A percentile compares a stretch with the other conserved stretches of the same genome.
Conservation (phyloP, 2,113 vertebrate species). For the Takifugu bimaculatus region DNA sequence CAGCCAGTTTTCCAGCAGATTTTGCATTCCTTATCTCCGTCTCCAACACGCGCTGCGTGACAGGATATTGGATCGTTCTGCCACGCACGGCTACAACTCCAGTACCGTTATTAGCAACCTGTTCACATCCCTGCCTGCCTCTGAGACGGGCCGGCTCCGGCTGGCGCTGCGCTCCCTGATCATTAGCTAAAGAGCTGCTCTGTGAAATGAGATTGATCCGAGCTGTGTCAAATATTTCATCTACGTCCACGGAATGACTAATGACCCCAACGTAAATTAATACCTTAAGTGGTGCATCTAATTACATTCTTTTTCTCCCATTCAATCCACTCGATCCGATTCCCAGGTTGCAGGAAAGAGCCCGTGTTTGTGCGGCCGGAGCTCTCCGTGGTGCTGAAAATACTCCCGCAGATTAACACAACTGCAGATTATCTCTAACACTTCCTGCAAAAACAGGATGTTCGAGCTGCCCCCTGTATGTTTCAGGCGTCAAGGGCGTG, state of each 20-base stretch:
- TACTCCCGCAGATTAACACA: slow-evolving; percentile 45
- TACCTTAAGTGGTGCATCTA: neutral
- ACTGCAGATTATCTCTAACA: slow-evolving; percentile 39
- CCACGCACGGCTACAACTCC: neutral
- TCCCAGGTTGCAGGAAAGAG: neutral
- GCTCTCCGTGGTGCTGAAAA: slow-evolving; percentile 81
- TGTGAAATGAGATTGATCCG: neutral
- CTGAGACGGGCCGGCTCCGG: slow-evolving; percentile 14
- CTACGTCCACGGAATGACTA: neutral
- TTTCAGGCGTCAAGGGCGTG: too few relatives aligned
- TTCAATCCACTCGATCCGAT: neutral
- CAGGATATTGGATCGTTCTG: slow-evolving; percentile 1
- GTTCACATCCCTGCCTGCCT: slow-evolving; percentile 14
- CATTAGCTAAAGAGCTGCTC: slow-evolving; percentile 13
- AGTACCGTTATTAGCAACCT: slow-evolving; percentile 16
- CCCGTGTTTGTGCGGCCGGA: slow-evolving; percentile 12
- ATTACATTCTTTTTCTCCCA: neutral
- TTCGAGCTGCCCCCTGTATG: neutral
- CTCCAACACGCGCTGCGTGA: neutral
- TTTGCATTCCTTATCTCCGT: neutral
- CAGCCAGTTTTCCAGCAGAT: slow-evolving; percentile 2
- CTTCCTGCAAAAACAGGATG: slow-evolving; percentile 42
- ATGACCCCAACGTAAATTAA: neutral
- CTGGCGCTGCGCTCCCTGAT: slow-evolving; percentile 9
- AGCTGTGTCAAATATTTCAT: slow-evolving; percentile 3